A percentile compares a stretch with the other conserved stretches of the same genome.
These are phyloP conservation scores for Watsonalla cultraria DNA, from an alignment of 2,888 invertebrate genomes.

Conservation along the genomic window DNA sequence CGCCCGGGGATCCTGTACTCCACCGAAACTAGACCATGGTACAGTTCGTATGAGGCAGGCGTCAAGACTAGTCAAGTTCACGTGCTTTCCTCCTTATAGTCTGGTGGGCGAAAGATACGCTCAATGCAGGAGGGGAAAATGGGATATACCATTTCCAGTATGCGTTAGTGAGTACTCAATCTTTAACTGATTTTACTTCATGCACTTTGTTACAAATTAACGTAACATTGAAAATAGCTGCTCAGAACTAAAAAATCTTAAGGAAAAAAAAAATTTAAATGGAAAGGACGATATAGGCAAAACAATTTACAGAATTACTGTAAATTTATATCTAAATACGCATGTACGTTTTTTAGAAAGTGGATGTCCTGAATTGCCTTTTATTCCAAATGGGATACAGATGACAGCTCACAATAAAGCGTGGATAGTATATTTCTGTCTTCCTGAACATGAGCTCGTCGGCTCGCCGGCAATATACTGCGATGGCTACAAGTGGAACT, in stretches of 20 bases:
- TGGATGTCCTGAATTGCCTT: constrained; percentile 70
- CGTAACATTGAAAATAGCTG: too few species aligned
- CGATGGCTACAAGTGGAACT: constrained; percentile 85
- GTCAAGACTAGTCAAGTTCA: constrained; percentile 78
- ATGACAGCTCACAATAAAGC: constrained; percentile 72
- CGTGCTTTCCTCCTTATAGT: constrained; percentile 78
- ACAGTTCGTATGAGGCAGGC: constrained; percentile 60
- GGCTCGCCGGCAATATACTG: constrained; percentile 84
- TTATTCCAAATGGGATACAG: constrained; percentile 75
- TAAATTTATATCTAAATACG: too few species aligned
- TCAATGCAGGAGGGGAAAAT: constrained; percentile 83
- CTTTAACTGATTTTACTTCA: background rate
- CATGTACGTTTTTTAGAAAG: constrained; percentile 56
- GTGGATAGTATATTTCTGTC: constrained; percentile 82
- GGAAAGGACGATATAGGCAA: too few species aligned
- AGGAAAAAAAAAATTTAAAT: too few species aligned
- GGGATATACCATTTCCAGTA: constrained; percentile 83
- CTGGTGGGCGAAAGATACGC: constrained; percentile 84
- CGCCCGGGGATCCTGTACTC: constrained; percentile 36
- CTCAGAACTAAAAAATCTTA: too few species aligned
- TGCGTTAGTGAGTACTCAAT: constrained; percentile 85
- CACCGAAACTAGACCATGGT: constrained; percentile 67
- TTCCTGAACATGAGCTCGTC: constrained; percentile 78
- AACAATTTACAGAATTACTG: too few species aligned
- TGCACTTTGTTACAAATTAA: too few species aligned